Conservation (phyloP, 2,888 invertebrate species). For the Parelbella ahira region DNA sequence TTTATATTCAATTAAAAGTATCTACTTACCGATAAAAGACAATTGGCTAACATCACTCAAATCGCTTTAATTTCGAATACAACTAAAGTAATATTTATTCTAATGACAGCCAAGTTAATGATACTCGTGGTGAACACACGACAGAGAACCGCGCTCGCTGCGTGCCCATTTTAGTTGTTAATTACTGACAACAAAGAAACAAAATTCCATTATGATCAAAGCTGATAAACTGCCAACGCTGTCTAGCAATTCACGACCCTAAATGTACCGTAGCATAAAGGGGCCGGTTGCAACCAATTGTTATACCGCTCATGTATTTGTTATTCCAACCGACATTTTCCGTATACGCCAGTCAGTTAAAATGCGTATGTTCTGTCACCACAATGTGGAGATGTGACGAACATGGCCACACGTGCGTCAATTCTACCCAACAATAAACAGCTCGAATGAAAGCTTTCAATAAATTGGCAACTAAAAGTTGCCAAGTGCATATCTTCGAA, state of each 20-base stretch:
- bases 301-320: constrained; percentile 6
- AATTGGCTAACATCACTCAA: too few species aligned
- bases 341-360: constrained; percentile 8
- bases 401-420: neutral
- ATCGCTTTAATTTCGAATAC: too few species aligned
- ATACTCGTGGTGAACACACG: too few species aligned
- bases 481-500: too few species aligned
- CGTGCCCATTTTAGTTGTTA: neutral
- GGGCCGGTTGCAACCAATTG: constrained; percentile 4
- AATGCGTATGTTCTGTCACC: neutral
- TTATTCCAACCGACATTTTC: constrained; percentile 15
- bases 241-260: neutral
- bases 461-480: too few species aligned
- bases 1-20: too few species aligned
- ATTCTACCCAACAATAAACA: neutral
- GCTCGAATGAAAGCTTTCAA: neutral
- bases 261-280: neutral
- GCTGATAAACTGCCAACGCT: constrained; percentile 2
- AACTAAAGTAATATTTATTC: too few species aligned
- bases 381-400: neutral
- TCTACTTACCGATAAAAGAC: too few species aligned
- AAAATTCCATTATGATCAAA: constrained; percentile 10
- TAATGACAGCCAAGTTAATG: too few species aligned
- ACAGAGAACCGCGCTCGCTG: too few species aligned
- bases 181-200: constrained; percentile 11